phyloP scores from a whole-genome alignment of 2,797 vertebrate genomes.

The Sylvilagus floridanus region DNA sequence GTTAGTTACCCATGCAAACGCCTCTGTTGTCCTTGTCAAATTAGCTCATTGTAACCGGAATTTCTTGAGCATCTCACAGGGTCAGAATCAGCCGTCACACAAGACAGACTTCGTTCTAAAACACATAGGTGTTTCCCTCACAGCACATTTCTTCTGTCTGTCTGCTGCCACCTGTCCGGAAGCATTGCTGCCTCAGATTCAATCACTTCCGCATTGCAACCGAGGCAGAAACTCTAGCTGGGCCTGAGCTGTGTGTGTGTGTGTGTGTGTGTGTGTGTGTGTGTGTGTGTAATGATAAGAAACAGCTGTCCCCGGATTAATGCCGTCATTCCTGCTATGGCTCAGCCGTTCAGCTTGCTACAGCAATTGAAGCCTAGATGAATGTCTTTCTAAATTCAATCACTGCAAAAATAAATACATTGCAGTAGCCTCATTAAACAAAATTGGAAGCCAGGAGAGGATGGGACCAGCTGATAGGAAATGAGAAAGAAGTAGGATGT shows the following conservation, averaged over 20 bases:
- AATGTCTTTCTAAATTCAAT: slow-evolving; percentile 84
- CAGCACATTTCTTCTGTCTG: neutral
- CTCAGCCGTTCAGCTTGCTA: slow-evolving; percentile 72
- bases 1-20: neutral
- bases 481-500: slow-evolving; percentile 68
- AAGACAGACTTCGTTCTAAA: neutral
- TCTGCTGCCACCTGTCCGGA: slow-evolving; percentile 16
- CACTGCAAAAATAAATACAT: slow-evolving; percentile 83
- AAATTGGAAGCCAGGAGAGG: slow-evolving; percentile 77
- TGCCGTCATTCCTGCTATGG: slow-evolving; percentile 74
- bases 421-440: slow-evolving; percentile 81
- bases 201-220: neutral
- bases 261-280: neutral
- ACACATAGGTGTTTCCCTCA: neutral
- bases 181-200: slow-evolving; percentile 34
- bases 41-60: slow-evolving; percentile 16
- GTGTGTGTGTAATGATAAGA: slow-evolving; percentile 69
- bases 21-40: slow-evolving; percentile 11
- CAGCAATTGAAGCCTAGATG: slow-evolving; percentile 70
- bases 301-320: slow-evolving; percentile 78
- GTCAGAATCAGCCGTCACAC: neutral
- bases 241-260: slow-evolving; percentile 7
- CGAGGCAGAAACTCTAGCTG: slow-evolving; percentile 53
- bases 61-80: neutral
- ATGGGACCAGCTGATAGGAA: slow-evolving; percentile 74